Evolutionary conservation across 2,888 invertebrate genomes (phyloP), one percentile per base, ranked within the genome.

Genomic region (Pandemis corylana): DNA sequence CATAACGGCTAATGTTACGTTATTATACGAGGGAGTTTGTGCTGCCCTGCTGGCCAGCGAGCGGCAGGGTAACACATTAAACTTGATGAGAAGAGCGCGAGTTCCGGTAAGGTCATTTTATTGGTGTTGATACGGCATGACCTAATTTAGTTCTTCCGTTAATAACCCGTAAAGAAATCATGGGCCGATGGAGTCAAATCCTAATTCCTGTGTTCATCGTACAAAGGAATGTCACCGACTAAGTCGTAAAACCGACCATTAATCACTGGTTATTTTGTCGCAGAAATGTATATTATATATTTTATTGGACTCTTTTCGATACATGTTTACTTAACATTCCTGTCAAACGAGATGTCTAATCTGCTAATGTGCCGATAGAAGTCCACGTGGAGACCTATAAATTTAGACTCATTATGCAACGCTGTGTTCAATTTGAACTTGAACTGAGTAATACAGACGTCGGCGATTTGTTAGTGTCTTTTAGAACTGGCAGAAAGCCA

Each of bases 401-500:
- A 65, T 49, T 65, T 65, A 65, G 13, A 65, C 46, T 59, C 28
- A 65, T 65, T 65, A 71, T 64, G 56, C 46, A 65, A 71, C 46
- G 7, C 9, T 44, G n/a, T 56, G 53, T 56, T 59, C 10, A 64
- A 53, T 53, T 64, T 71, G 65, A 71, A 71, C 65, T 59, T 71
- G 63, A 71, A 71, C 71, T 53, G 64, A 42, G 46, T 62, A 44
- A 51, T 53, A 42, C 63, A 69, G 41, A 61, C 15, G 63, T 65
- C 56, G 65, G n/a, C 71, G 44, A 70, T 62, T 70, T 42, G 63
- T 63, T 62, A 68, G 49, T 62, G 69, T 69, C 36, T 53, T 71
- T 56, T 12, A 65, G 65, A 65, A 44, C 65, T 71, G 71, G 71
- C 71, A 71, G 28, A 46, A 53, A 56, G 71, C 71, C 71, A 71